Evolutionary conservation across 2,888 invertebrate species (phyloP), one percentile per base, ranked within the genome.

Genomic region (Balanococcus diminutus): DNA sequence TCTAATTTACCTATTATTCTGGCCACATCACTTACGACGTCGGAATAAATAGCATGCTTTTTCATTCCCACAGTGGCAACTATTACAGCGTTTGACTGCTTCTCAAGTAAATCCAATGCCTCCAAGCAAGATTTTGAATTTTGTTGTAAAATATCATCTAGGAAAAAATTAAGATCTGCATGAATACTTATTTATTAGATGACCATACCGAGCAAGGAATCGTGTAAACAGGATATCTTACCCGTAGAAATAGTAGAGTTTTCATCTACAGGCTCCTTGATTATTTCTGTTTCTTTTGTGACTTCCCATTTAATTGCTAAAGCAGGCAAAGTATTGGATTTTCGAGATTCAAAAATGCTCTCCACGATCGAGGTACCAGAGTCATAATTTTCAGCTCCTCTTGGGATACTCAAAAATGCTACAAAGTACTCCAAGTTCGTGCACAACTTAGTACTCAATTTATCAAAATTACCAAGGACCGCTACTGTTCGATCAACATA

Each of bases 271-370:
- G 92, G 92, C 72, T 92, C 90, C 2, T 93, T 91, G 81, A 36
- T 19, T 28, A 92, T 90, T 88, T 94, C 94, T 86, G 95, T 95
- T 90, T 98, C 97, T 84, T 96, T 97, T 84, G 98, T 92, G 46
- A 96, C 96, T 56, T 97, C 97, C 97, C 97, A 98, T 89, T 98
- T 96, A 9, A 98, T 93, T 1, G 97, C 97, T 87, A 96, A 90
- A 0, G 92, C 97, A 0, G 96, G 95, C 0, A 94, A 91, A 0
- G 95, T 95, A 11, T 93, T 93, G 86, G 90, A 90, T 88, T 91
- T 91, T 87, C 96, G 92, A 89, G 91, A 91, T 90, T 79, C 75
- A 9, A 36, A 79, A 36, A 79, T 79, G 0, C 96, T 97, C 86
- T 89, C 88, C 88, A 89, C 88, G 14, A 89, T 92, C 0, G 96